Base-by-base conservation (phyloP, 2,113 vertebrate species). In the Menidia beryllina region DNA sequence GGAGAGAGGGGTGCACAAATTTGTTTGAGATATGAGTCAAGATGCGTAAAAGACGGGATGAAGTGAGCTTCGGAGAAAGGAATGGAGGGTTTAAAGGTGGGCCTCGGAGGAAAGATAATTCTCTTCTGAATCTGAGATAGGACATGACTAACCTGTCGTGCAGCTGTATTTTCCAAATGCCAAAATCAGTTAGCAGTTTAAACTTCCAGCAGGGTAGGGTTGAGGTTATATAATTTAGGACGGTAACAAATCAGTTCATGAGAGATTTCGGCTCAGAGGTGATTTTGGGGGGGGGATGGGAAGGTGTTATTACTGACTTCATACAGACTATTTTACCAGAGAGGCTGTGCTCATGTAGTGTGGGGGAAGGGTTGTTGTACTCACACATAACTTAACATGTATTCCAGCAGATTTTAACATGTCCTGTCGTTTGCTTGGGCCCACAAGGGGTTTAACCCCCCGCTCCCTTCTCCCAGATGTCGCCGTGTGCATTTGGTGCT, bases 181-280 rank as follows among this genome's bases (percentile, higher is more conserved):
- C 43, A 21, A 61, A 14, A 36, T 77, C 67, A 50, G 23, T 59
- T 53, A 54, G 64, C 41, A 69, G 59, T 83, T 75, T 58, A 49
- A 75, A 64, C 39, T 55, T 53, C 21, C 39, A 50, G 52, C 49
- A 56, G 84, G 85, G 85, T 60, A 82, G 48, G 72, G 80, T 30
- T 27, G 14, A 57, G 17, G 43, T 86, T 87, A 8, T 23, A 27
- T 63, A 88, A 89, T 25, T 1, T 9, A 45, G 21, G 10, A 65
- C 49, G 52, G 9, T 21, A 62, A 47, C 20, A 25, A 79, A 59
- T 51, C 34, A 30, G 43, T 68, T 65, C 65, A 73, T 70, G 68
- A 58, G 65, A 78, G 54, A 49, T 21, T 51, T 82, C n/a, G 61
- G 41, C 53, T 45, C 12, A 0, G 30, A 53, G 20, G 26, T 55